Evolutionary conservation across 2,113 vertebrate genomes (phyloP).

Genomic region (Vanacampus margaritifer): DNA sequence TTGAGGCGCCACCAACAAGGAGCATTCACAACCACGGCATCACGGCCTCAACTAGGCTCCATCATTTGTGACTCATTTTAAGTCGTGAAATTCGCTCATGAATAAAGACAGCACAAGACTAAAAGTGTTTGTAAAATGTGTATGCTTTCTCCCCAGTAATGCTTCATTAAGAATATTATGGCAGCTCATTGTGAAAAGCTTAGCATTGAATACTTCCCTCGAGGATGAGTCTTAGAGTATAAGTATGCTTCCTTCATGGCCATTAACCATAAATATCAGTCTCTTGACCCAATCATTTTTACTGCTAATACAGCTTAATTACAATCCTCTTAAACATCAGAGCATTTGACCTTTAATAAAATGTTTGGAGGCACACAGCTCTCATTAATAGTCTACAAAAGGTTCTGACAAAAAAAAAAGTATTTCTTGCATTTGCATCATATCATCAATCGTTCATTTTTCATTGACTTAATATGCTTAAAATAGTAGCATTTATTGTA

Average conservation of each 20-base stretch:
- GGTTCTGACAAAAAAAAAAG: slow-evolving; percentile 2
- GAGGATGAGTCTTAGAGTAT: slow-evolving; percentile 50
- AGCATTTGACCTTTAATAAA: slow-evolving; percentile 49
- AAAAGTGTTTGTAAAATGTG: slow-evolving; percentile 39
- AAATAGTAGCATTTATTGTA: background rate
- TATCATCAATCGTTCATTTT: background rate
- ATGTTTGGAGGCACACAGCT: slow-evolving; percentile 21
- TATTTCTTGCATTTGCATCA: slow-evolving; percentile 25
- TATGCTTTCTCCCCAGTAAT: slow-evolving; percentile 29
- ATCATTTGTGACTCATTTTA: too few relatives aligned
- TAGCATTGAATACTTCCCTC: slow-evolving; percentile 58
- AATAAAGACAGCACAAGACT: slow-evolving; percentile 37
- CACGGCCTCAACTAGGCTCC: too few relatives aligned
- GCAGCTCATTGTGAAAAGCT: slow-evolving; percentile 55
- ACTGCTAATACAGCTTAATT: slow-evolving; percentile 66
- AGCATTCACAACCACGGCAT: slow-evolving; percentile 39
- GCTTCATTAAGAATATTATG: slow-evolving; percentile 62
- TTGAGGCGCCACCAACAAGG: background rate
- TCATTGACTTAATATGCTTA: background rate
- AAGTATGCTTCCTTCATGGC: slow-evolving; percentile 56
- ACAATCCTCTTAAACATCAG: slow-evolving; percentile 63
- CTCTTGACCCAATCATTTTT: slow-evolving; percentile 63
- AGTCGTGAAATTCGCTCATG: slow-evolving; percentile 51
- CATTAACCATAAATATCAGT: slow-evolving; percentile 65
- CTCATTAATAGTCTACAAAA: slow-evolving; percentile 27